These are phyloP conservation scores for Ophioninae sp. DNA, from an alignment of 2,888 invertebrate genomes.

Conservation along the genomic window DNA sequence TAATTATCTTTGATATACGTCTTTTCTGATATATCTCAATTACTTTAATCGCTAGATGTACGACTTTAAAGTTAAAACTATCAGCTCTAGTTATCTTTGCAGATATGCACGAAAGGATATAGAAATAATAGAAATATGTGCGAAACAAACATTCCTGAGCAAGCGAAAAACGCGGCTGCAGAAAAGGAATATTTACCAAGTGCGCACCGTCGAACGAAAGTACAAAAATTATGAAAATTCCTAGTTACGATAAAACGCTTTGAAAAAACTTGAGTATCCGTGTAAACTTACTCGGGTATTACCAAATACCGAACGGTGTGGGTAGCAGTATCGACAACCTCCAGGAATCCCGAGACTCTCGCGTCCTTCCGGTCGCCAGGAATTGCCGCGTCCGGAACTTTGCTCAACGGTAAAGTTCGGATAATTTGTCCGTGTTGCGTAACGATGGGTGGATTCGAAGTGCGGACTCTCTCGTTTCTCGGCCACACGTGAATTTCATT, in stretches of 20 bases:
- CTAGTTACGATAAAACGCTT: too few relatives aligned
- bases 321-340: slow-evolving; percentile 82
- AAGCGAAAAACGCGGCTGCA: too few relatives aligned
- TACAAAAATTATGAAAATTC: too few relatives aligned
- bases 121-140: too few relatives aligned
- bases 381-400: slow-evolving; percentile 69
- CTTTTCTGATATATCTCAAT: too few relatives aligned
- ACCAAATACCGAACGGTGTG: slow-evolving; percentile 82
- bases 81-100: too few relatives aligned
- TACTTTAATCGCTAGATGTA: not conserved
- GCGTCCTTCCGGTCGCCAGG: slow-evolving; percentile 61
- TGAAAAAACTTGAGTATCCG: not conserved
- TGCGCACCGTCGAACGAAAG: too few relatives aligned
- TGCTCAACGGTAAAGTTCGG: slow-evolving; percentile 69
- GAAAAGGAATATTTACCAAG: too few relatives aligned
- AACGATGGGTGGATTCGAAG: slow-evolving; percentile 69
- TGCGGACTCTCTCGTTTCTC: slow-evolving; percentile 66
- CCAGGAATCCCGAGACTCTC: slow-evolving; percentile 80
- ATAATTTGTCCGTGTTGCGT: slow-evolving; percentile 74
- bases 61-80: not conserved
- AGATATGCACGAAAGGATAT: too few relatives aligned
- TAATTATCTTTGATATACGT: not conserved
- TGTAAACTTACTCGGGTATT: slow-evolving; percentile 80
- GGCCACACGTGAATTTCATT: slow-evolving; percentile 79
- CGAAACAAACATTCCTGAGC: too few relatives aligned